A percentile compares a stretch with the other conserved stretches of the same genome.
These are phyloP conservation scores for Ispidina lecontei DNA, from an alignment of 2,797 vertebrate genomes.

Conservation along the genomic window DNA sequence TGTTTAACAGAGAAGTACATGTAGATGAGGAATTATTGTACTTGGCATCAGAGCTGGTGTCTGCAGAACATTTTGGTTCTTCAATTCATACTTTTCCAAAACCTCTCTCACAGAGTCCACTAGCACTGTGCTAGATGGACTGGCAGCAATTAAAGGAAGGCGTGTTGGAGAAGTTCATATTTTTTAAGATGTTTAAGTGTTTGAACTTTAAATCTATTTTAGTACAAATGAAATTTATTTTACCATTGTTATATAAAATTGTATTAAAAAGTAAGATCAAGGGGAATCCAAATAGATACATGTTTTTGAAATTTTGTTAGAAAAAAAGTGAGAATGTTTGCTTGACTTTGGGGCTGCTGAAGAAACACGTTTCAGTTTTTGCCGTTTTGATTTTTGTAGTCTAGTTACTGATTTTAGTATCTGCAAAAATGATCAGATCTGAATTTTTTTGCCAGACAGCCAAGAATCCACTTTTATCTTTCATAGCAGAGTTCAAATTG, in stretches of 20 bases:
- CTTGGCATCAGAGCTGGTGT: not conserved
- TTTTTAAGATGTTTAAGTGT: not conserved
- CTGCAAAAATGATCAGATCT: not conserved
- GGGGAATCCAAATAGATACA: not conserved
- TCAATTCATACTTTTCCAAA: not conserved
- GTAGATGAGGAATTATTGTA: not conserved
- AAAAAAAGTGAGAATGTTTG: not conserved
- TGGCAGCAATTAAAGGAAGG: not conserved
- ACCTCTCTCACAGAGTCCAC: fast-evolving
- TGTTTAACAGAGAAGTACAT: not conserved
- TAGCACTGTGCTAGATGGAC: not conserved
- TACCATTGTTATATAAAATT: not conserved
- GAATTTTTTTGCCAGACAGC: not conserved
- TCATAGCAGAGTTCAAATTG: not conserved
- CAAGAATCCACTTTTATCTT: not conserved
- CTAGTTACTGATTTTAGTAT: not conserved
- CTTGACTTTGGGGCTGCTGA: not conserved
- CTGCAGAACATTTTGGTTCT: not conserved
- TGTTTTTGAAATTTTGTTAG: not conserved
- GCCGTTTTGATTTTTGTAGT: not conserved
- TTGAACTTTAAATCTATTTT: not conserved
- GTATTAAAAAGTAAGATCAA: not conserved
- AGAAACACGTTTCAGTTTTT: not conserved
- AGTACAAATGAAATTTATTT: not conserved
- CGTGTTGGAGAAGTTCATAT: not conserved